Percentiles rank a stretch among this genome's conserved stretches.
Conservation (phyloP, 2,888 invertebrate genomes). For the Dermolepida albohirtum region DNA sequence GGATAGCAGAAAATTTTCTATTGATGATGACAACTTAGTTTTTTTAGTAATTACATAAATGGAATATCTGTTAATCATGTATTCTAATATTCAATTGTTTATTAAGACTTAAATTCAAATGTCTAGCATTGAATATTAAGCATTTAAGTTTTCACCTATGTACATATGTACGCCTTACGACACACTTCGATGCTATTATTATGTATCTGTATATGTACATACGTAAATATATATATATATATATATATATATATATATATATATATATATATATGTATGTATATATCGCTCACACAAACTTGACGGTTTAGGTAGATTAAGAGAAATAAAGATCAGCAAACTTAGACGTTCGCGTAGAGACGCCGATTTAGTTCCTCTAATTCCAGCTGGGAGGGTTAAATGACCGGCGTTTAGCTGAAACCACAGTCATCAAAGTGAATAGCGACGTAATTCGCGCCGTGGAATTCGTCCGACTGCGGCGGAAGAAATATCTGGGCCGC, state of each 20-base stretch:
- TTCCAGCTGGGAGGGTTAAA: constrained; percentile 56
- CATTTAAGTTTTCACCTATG: not conserved
- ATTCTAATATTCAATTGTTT: too few species aligned
- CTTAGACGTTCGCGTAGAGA: constrained; percentile 53
- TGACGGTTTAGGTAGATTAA: constrained; percentile 53
- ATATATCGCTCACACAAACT: constrained; percentile 47
- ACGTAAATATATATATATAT: too few species aligned
- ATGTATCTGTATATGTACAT: too few species aligned
- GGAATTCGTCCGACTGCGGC: constrained; percentile 44
- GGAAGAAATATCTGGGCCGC: constrained; percentile 53
- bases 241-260: too few species aligned
- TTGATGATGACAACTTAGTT: too few species aligned
- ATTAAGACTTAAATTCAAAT: too few species aligned
- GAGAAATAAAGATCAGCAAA: constrained; percentile 52
- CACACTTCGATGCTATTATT: constrained; percentile 23
- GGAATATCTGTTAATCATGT: too few species aligned
- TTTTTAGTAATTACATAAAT: too few species aligned
- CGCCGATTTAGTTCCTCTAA: constrained; percentile 55
- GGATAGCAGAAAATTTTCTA: too few species aligned
- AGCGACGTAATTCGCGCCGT: constrained; percentile 47
- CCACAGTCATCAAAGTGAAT: constrained; percentile 52
- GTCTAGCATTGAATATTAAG: too few species aligned
- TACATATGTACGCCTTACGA: constrained; percentile 13
- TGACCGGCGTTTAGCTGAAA: constrained; percentile 55
- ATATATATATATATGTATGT: constrained; percentile 7